Evolutionary conservation across 2,888 invertebrate species (phyloP).

Genomic region (Horisme vitalbata): DNA sequence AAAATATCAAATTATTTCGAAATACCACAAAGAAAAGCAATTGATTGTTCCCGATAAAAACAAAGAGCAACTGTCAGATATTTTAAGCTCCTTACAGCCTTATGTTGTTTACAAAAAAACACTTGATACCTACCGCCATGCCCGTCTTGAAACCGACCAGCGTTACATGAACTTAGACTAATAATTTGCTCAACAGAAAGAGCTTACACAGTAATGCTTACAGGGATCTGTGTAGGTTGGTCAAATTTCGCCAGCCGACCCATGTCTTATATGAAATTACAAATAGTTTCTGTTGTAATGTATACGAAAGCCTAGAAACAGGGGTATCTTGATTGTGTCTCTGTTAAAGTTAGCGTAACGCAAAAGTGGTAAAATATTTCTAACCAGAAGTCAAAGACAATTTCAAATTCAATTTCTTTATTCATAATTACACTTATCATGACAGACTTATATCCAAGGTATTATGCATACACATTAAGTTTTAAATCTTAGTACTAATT

Average conservation of each 20-base stretch:
- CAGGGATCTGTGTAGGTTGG: constrained; percentile 27
- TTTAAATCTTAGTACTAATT: too few species aligned
- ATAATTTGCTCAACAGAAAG: constrained; percentile 20
- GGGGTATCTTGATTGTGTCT: too few species aligned
- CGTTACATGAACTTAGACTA: constrained; percentile 25
- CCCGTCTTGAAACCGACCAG: constrained; percentile 22
- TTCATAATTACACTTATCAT: too few species aligned
- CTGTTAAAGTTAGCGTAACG: too few species aligned
- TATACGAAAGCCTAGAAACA: constrained; percentile 16
- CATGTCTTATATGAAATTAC: constrained; percentile 39
- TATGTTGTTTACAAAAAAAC: constrained; percentile 28
- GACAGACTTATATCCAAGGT: too few species aligned
- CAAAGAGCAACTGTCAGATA: constrained; percentile 8
- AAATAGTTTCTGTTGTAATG: constrained; percentile 33
- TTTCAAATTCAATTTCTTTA: too few species aligned
- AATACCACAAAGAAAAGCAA: constrained; percentile 2
- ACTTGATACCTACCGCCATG: constrained; percentile 18
- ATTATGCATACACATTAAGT: too few species aligned
- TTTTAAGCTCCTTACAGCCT: constrained; percentile 14
- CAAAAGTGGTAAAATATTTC: too few species aligned
- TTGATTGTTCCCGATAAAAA: constrained; percentile 6
- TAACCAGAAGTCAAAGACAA: too few species aligned
- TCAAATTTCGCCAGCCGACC: constrained; percentile 35
- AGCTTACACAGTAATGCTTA: constrained; percentile 2
- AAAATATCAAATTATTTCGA: too few species aligned